Evolutionary conservation across 92 coral and sea anemone species (phyloP).

Genomic region (Pocillopora grandis): DNA sequence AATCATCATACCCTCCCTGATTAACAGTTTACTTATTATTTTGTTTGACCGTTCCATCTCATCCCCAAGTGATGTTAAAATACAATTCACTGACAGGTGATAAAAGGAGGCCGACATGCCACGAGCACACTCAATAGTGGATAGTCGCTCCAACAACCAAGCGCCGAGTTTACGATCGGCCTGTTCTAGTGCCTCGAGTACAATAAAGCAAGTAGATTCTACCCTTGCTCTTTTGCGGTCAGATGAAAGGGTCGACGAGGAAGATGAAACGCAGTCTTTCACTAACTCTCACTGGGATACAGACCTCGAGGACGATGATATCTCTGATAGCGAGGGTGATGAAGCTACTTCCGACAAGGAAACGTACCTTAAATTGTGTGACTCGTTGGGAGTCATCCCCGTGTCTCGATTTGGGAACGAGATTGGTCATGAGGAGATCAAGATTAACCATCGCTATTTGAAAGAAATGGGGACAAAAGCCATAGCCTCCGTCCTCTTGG

Average conservation of each 20-base stretch:
- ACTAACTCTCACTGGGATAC: slow-evolving; percentile 89
- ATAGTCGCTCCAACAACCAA: background rate
- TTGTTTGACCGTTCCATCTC: too few species aligned
- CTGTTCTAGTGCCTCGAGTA: slow-evolving; percentile 77
- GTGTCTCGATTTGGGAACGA: slow-evolving; percentile 79
- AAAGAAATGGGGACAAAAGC: slow-evolving; percentile 75
- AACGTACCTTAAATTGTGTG: slow-evolving; percentile 66
- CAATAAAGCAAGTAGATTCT: slow-evolving; percentile 61
- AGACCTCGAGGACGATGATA: slow-evolving; percentile 67
- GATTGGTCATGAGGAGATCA: slow-evolving; percentile 80
- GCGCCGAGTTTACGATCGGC: slow-evolving; percentile 51
- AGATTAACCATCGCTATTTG: slow-evolving; percentile 80
- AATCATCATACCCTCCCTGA: too few species aligned
- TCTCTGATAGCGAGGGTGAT: slow-evolving; percentile 1
- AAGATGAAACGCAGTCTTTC: slow-evolving; percentile 72
- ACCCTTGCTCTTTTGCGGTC: slow-evolving; percentile 47
- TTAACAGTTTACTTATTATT: too few species aligned
- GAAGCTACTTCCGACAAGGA: slow-evolving; percentile 35
- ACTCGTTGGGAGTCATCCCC: slow-evolving; percentile 71
- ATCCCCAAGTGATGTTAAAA: background rate
- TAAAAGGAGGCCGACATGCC: slow-evolving; percentile 2
- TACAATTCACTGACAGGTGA: background rate
- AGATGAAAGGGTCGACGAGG: slow-evolving; percentile 34
- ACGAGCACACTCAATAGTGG: background rate
- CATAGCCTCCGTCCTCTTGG: slow-evolving; percentile 64